phyloP scores from a whole-genome alignment of 2,797 vertebrate genomes.

The Neosalanx taihuensis region DNA sequence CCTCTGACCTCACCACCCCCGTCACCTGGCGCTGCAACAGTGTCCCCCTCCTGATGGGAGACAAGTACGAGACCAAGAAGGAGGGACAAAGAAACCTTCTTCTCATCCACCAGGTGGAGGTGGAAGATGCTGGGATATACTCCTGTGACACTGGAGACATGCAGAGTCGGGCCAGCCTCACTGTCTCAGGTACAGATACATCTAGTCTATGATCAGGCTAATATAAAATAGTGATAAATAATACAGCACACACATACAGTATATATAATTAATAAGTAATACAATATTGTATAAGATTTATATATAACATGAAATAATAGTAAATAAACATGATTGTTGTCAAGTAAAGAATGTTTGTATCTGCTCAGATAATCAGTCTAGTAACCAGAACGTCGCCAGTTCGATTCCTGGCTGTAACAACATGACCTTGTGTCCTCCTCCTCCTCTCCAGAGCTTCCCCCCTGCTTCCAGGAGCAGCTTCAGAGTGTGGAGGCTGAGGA shows the following conservation, averaged over 20 bases:
- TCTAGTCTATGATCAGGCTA: too few species aligned
- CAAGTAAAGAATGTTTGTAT: neutral
- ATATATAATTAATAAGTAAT: neutral
- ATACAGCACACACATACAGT: too few species aligned
- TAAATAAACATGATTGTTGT: neutral
- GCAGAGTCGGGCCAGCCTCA: conserved; percentile 75
- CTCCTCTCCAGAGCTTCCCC: conserved; percentile 27
- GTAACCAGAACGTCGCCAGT: too few species aligned
- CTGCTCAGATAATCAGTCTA: too few species aligned
- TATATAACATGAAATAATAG: neutral
- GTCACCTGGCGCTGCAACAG: conserved; percentile 71
- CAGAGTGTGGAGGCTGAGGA: conserved; percentile 56
- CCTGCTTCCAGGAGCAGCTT: conserved; percentile 41
- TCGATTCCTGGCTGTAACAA: too few species aligned
- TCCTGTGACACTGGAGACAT: conserved; percentile 79
- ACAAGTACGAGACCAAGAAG: conserved; percentile 69
- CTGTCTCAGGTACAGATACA: conserved; percentile 61
- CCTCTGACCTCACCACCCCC: conserved; percentile 57
- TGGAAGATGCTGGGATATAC: conserved; percentile 81
- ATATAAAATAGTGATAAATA: neutral
- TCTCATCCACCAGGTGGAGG: conserved; percentile 64
- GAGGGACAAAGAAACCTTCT: conserved; percentile 71
- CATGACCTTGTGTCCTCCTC: too few species aligned
- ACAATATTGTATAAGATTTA: neutral
- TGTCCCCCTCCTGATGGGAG: conserved; percentile 55